phyloP scores from a whole-genome alignment of 2,113 vertebrate species.

The Lontra canadensis region DNA sequence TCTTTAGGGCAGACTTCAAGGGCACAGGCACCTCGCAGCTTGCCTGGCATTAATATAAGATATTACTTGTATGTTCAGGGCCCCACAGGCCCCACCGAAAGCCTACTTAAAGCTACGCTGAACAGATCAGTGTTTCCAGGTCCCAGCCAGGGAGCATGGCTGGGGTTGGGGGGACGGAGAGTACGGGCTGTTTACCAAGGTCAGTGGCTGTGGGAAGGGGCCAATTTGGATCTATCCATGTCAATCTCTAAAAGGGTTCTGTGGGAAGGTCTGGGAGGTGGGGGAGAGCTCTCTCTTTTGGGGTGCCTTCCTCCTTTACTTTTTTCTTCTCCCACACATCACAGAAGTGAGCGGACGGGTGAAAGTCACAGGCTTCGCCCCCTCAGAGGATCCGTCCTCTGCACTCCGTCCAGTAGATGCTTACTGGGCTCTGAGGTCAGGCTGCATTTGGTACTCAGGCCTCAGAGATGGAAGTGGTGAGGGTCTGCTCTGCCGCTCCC shows the following conservation, averaged over 20 bases:
- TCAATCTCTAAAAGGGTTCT: not conserved
- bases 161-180: not conserved
- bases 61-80: not conserved
- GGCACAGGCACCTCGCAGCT: conserved; percentile 46
- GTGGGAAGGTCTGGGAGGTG: not conserved
- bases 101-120: not conserved
- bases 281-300: not conserved
- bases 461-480: not conserved
- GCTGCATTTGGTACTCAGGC: not conserved
- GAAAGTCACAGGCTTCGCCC: not conserved
- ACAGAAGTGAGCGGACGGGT: not conserved
- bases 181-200: not conserved
- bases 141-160: not conserved
- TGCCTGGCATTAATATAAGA: not conserved
- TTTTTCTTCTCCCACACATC: no score
- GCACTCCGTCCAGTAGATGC: not conserved
- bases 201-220: not conserved
- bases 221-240: not conserved
- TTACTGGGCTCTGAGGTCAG: not conserved
- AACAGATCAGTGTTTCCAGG: not conserved
- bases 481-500: not conserved
- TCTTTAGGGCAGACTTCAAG: conserved; percentile 53
- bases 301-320: not conserved
- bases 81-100: fast-evolving
- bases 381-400: not conserved